These are phyloP conservation scores for Coranthus polyacanthus DNA, from an alignment of 2,797 vertebrate genomes.

Conservation along the genomic window DNA sequence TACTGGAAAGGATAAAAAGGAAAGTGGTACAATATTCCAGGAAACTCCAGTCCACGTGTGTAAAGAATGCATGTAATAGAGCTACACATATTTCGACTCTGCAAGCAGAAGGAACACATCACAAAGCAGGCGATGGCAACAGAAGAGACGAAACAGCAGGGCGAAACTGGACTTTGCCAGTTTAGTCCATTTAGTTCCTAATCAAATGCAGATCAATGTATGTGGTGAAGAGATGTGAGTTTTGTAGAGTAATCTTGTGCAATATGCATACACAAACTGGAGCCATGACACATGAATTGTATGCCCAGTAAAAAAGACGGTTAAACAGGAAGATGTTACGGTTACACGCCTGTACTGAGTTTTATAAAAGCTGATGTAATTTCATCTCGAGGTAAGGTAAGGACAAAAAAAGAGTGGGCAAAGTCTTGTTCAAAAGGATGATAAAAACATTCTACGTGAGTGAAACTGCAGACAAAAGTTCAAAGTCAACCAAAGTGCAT, in stretches of 20 bases:
- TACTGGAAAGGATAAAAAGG: background rate
- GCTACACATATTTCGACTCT: slow-evolving; percentile 17
- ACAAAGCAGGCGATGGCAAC: slow-evolving; percentile 25
- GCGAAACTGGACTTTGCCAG: slow-evolving; percentile 33
- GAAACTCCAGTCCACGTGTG: background rate
- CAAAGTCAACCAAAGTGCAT: slow-evolving; percentile 51
- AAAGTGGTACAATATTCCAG: slow-evolving; percentile 20
- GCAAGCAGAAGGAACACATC: slow-evolving; percentile 1
- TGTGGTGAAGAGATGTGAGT: slow-evolving; percentile 37
- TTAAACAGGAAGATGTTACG: slow-evolving; percentile 7
- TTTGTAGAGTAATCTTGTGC: slow-evolving; percentile 31
- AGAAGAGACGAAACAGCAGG: slow-evolving; percentile 31
- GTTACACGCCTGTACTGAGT: background rate
- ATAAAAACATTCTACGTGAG: slow-evolving; percentile 38
- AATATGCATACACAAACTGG: slow-evolving; percentile 31
- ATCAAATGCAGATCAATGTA: slow-evolving; percentile 48
- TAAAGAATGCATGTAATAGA: too few relatives aligned
- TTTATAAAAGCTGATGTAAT: slow-evolving; percentile 8
- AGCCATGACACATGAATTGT: slow-evolving; percentile 19
- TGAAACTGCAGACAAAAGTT: slow-evolving; percentile 45
- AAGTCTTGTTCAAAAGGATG: slow-evolving; percentile 8
- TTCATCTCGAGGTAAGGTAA: slow-evolving; percentile 15
- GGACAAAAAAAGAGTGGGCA: slow-evolving; percentile 23
- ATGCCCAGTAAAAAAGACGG: slow-evolving; percentile 2
- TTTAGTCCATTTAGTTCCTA: slow-evolving; percentile 40